These are phyloP conservation scores for Bergia puertoricense DNA, from an alignment of 92 coral and sea anemone species.

Conservation along the genomic window DNA sequence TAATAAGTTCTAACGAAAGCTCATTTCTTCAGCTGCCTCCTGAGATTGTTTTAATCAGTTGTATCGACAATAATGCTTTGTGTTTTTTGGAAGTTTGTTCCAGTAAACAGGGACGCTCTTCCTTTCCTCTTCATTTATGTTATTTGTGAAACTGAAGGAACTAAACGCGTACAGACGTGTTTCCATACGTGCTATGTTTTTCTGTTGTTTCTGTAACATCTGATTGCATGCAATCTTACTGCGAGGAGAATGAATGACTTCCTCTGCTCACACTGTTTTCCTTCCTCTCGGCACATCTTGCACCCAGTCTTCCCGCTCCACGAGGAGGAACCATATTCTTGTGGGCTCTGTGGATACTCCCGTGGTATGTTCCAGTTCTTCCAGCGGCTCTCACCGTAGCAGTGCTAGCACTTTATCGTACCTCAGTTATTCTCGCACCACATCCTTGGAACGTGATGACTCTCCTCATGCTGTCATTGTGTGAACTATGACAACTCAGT, in stretches of 20 bases:
- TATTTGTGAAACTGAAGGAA: not conserved
- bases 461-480: conserved; percentile 4
- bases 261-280: conserved; percentile 24
- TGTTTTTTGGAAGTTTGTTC: too few species aligned
- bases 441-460: conserved; percentile 10
- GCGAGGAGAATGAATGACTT: not conserved
- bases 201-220: not conserved
- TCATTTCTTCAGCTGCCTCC: too few species aligned
- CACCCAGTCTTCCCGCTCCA: conserved; percentile 41
- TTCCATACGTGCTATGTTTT: not conserved
- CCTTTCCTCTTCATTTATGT: not conserved
- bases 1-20: too few species aligned
- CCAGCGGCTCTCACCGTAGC: conserved; percentile 40
- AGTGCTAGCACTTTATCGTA: conserved; percentile 15
- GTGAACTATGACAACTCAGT: not conserved
- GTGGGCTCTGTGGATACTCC: conserved; percentile 42
- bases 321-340: conserved; percentile 34
- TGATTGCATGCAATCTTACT: not conserved
- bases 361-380: conserved; percentile 24
- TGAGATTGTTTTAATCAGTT: too few species aligned
- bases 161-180: not conserved
- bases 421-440: conserved; percentile 25
- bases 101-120: not conserved
- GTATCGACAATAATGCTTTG: not conserved
- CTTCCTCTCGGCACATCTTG: conserved; percentile 37